These are phyloP conservation scores for Caenorhabditis sp. DNA, from an alignment of 2,888 invertebrate genomes.

Conservation along the genomic window DNA sequence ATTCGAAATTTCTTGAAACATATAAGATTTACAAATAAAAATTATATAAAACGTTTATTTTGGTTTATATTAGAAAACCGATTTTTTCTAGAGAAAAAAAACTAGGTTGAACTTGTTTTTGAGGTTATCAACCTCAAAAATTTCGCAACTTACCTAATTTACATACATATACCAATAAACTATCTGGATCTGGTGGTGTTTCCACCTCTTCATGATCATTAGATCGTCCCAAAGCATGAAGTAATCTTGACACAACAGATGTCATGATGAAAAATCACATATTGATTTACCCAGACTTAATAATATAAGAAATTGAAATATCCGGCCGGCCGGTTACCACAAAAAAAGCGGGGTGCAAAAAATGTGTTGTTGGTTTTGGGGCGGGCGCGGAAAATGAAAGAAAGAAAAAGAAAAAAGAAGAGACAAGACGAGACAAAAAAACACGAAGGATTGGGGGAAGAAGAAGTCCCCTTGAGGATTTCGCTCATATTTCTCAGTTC, in stretches of 20 bases:
- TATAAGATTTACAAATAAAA: too few relatives aligned
- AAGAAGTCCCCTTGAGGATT: slow-evolving; percentile 36
- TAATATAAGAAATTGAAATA: too few relatives aligned
- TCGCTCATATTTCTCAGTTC: slow-evolving; percentile 44
- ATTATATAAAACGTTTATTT: too few relatives aligned
- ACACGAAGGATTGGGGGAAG: slow-evolving; percentile 9
- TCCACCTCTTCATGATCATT: slow-evolving; percentile 44
- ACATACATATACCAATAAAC: slow-evolving; percentile 53
- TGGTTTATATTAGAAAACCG: too few relatives aligned
- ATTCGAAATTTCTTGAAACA: too few relatives aligned
- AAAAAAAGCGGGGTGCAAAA: not conserved
- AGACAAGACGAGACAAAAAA: slow-evolving; percentile 13
- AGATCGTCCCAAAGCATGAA: slow-evolving; percentile 50
- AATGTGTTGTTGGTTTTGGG: not conserved
- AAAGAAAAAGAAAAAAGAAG: not conserved
- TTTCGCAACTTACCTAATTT: slow-evolving; percentile 48
- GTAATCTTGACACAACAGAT: slow-evolving; percentile 54
- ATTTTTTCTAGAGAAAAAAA: too few relatives aligned
- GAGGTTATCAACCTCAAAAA: too few relatives aligned
- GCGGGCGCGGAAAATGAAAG: not conserved
- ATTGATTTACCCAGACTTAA: not conserved
- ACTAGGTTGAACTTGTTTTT: too few relatives aligned
- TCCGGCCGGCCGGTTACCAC: not conserved
- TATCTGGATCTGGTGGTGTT: slow-evolving; percentile 47
- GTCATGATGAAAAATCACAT: slow-evolving; percentile 29